Evolutionary conservation across 2,888 invertebrate genomes (phyloP).

Genomic region (Drosophila niveifrons): DNA sequence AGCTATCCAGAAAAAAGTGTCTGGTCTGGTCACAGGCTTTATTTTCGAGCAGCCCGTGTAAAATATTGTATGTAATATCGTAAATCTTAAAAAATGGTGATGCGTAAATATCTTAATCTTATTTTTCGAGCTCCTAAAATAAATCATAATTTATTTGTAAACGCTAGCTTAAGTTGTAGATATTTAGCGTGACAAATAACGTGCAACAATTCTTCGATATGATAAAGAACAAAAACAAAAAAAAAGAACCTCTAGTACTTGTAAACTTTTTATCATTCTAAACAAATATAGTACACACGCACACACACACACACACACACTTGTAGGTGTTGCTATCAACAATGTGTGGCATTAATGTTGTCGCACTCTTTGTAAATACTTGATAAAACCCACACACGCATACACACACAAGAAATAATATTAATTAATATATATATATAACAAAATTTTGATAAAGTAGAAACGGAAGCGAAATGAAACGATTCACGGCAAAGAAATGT

Average conservation of each 20-base stretch:
- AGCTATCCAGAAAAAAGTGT: slow-evolving; percentile 18
- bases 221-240: slow-evolving; percentile 12
- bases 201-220: slow-evolving; percentile 19
- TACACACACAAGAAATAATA: slow-evolving; percentile 27
- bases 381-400: slow-evolving; percentile 51
- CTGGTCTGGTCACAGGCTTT: slow-evolving; percentile 1
- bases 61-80: slow-evolving; percentile 72
- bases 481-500: slow-evolving; percentile 33
- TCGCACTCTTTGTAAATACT: slow-evolving; percentile 66
- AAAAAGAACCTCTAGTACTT: neutral
- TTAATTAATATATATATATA: slow-evolving; percentile 39
- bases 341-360: slow-evolving; percentile 29
- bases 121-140: slow-evolving; percentile 57
- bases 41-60: slow-evolving; percentile 53
- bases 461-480: slow-evolving; percentile 4
- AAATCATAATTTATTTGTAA: slow-evolving; percentile 70
- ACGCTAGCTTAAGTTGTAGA: slow-evolving; percentile 74
- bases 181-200: slow-evolving; percentile 47
- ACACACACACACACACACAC: slow-evolving; percentile 16
- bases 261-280: slow-evolving; percentile 31
- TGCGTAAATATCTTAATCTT: slow-evolving; percentile 17
- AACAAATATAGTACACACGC: slow-evolving; percentile 8
- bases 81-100: slow-evolving; percentile 19
- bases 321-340: slow-evolving; percentile 32
- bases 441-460: slow-evolving; percentile 29